Conservation (phyloP, 2,797 vertebrate species). For the Thaleichthys pacificus region DNA sequence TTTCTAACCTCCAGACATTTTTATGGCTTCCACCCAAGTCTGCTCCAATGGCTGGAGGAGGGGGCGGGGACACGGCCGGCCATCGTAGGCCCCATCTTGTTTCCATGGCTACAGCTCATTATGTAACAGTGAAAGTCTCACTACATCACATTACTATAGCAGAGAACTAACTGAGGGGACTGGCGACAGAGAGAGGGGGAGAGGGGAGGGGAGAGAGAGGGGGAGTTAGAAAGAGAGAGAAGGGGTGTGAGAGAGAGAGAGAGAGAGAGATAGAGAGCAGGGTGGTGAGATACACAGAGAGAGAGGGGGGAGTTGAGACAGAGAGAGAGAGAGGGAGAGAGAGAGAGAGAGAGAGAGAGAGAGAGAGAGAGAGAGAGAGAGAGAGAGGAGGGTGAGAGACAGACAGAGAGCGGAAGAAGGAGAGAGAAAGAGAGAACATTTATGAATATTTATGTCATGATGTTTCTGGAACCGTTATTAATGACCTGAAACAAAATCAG, state of each 20-base stretch:
- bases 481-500: conserved; percentile 23
- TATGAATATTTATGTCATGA: conserved; percentile 20
- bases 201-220: background rate
- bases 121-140: conserved; percentile 63
- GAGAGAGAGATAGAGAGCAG: background rate
- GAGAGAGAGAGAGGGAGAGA: background rate
- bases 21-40: conserved; percentile 62
- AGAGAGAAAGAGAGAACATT: background rate
- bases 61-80: conserved; percentile 26
- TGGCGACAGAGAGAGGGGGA: background rate
- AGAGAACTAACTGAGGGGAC: conserved; percentile 28
- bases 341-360: background rate
- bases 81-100: conserved; percentile 63
- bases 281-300: background rate
- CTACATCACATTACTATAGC: conserved; percentile 48
- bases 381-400: background rate
- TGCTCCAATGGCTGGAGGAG: conserved; percentile 45
- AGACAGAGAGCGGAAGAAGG: background rate
- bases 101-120: conserved; percentile 64
- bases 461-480: conserved; percentile 10
- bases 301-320: background rate
- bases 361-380: background rate
- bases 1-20: conserved; percentile 73
- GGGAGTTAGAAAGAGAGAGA: background rate
- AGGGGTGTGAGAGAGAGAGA: background rate